phyloP scores from a whole-genome alignment of 2,797 vertebrate genomes.

The Pelobates cultripes region DNA sequence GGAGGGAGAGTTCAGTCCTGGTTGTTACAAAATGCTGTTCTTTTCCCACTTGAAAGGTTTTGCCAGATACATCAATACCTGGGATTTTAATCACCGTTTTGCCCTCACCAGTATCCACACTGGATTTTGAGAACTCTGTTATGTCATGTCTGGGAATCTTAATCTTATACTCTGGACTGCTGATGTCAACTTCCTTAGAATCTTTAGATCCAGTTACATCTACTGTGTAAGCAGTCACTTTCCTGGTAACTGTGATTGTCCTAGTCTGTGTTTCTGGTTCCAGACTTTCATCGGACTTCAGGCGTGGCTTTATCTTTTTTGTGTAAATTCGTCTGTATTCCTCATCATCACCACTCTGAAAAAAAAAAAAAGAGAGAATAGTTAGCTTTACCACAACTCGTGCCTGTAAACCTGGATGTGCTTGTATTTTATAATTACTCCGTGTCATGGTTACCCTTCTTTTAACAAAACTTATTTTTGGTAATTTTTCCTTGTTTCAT shows the following conservation, averaged over 20 bases:
- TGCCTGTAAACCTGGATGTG: no score
- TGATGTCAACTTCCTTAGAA: constrained; percentile 74
- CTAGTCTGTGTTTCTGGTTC: constrained; percentile 88
- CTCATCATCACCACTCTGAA: constrained; percentile 92
- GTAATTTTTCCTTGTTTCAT: no score
- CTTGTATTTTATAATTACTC: no score
- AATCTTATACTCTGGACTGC: constrained; percentile 78
- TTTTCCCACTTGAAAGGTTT: constrained; percentile 10
- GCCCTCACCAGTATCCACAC: constrained; percentile 61
- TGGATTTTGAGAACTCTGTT: constrained; percentile 66
- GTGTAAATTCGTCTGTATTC: constrained; percentile 91
- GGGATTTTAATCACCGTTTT: constrained; percentile 70
- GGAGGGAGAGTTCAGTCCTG: constrained; percentile 1
- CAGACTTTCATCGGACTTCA: constrained; percentile 84
- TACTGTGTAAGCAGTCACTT: constrained; percentile 92
- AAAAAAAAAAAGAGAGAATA: constrained; percentile 23
- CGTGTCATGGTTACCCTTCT: no score
- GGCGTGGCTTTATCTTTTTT: constrained; percentile 93
- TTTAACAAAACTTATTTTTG: no score
- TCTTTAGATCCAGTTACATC: constrained; percentile 78
- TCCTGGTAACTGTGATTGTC: constrained; percentile 91
- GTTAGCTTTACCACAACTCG: no score
- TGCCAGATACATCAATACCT: constrained; percentile 54
- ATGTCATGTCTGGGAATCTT: constrained; percentile 73
- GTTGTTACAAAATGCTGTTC: constrained; percentile 4